Percentiles rank a stretch among this genome's conserved stretches.
Conservation (phyloP, 2,888 invertebrate genomes). For the Phortica okadai region DNA sequence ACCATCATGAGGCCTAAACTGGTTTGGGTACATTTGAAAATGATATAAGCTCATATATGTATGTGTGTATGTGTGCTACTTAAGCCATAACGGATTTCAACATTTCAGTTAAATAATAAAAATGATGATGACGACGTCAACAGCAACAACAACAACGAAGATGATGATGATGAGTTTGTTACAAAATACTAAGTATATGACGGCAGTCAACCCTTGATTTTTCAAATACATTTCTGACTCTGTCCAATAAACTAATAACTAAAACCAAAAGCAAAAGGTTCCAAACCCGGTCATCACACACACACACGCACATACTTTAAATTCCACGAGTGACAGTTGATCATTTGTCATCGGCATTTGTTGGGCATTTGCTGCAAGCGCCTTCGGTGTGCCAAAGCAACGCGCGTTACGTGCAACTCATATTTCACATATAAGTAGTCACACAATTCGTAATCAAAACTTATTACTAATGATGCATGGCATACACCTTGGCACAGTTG, state of each 20-base stretch:
- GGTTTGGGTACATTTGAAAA: neutral
- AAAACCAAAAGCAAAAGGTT: slow-evolving; percentile 33
- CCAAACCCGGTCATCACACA: slow-evolving; percentile 11
- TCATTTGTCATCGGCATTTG: slow-evolving; percentile 65
- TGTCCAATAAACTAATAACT: slow-evolving; percentile 52
- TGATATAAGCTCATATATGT: slow-evolving; percentile 10
- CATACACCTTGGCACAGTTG: neutral
- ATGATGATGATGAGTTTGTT: slow-evolving; percentile 10
- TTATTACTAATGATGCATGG: slow-evolving; percentile 13
- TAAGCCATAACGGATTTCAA: slow-evolving; percentile 64
- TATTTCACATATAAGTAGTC: slow-evolving; percentile 23
- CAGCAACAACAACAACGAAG: slow-evolving; percentile 26
- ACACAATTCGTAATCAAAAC: slow-evolving; percentile 17
- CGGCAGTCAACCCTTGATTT: slow-evolving; percentile 47
- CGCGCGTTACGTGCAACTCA: neutral
- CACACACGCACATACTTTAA: slow-evolving; percentile 60
- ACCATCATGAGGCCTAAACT: neutral
- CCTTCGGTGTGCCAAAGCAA: neutral
- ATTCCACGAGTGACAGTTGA: slow-evolving; percentile 71
- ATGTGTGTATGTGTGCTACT: slow-evolving; percentile 41
- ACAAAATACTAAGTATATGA: slow-evolving; percentile 43
- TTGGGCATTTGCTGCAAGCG: neutral
- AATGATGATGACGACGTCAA: slow-evolving; percentile 58
- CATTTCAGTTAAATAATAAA: slow-evolving; percentile 65
- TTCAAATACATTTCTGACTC: slow-evolving; percentile 9